A percentile compares a stretch with the other conserved stretches of the same genome.
Conservation (phyloP, 2,888 invertebrate genomes). For the Melanchra persicariae region DNA sequence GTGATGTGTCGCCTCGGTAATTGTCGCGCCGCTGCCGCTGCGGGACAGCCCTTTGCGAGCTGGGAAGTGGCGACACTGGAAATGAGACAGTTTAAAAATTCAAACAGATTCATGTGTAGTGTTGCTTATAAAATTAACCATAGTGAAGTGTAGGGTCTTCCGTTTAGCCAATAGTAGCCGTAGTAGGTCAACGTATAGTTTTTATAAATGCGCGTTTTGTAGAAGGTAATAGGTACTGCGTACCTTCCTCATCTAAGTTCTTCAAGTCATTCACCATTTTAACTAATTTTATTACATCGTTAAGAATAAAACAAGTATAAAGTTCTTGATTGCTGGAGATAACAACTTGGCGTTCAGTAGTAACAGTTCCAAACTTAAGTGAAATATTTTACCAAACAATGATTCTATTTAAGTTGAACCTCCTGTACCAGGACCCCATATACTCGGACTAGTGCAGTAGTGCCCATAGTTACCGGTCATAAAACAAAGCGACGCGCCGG, state of each 20-base stretch:
- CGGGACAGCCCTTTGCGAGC: constrained; percentile 48
- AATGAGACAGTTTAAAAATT: constrained; percentile 48
- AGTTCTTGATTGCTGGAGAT: constrained; percentile 6
- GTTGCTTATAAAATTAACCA: constrained; percentile 4
- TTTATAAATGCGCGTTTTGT: background rate
- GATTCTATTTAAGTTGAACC: constrained; percentile 42
- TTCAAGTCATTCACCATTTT: background rate
- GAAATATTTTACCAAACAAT: constrained; percentile 47
- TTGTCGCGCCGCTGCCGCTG: constrained; percentile 55
- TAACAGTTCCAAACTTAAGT: constrained; percentile 22
- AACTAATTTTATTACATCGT: background rate
- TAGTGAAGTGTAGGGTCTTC: rapidly evolving
- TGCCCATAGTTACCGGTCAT: constrained; percentile 59
- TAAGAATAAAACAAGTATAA: constrained; percentile 8
- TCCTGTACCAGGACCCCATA: constrained; percentile 61
- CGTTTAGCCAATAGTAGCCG: background rate
- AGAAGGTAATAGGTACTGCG: background rate
- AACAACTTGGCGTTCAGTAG: constrained; percentile 20
- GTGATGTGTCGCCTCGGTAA: constrained; percentile 71
- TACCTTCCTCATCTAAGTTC: background rate
- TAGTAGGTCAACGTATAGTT: too few species aligned
- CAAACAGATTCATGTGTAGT: background rate
- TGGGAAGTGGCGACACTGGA: constrained; percentile 41
- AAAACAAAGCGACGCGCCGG: constrained; percentile 62
- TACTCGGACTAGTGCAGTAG: constrained; percentile 44